phyloP scores from a whole-genome alignment of 2,113 vertebrate genomes.

The Prunella himalayana region DNA sequence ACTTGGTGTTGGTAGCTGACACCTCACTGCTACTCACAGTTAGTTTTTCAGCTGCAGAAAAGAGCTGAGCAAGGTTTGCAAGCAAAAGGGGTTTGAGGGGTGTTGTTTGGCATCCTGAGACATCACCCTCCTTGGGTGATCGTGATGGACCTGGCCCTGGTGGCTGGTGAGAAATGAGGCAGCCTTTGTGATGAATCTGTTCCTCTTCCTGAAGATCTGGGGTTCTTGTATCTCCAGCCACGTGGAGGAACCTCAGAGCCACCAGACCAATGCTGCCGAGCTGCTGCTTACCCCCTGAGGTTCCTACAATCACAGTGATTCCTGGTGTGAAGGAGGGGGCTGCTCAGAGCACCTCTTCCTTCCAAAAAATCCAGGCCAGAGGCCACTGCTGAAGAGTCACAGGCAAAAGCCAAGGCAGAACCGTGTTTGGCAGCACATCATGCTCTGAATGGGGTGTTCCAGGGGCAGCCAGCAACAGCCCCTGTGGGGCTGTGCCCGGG shows the following conservation, averaged over 20 bases:
- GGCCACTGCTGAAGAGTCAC: background rate
- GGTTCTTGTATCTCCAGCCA: background rate
- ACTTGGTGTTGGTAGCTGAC: background rate
- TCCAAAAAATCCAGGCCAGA: background rate
- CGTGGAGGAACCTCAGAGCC: background rate
- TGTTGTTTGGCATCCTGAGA: background rate
- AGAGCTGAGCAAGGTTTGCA: background rate
- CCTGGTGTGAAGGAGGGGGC: background rate
- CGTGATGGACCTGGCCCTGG: background rate
- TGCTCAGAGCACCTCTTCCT: background rate
- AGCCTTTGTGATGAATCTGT: background rate
- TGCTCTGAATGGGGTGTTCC: fast-evolving
- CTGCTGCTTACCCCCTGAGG: background rate
- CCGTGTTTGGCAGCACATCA: fast-evolving
- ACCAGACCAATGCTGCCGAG: background rate
- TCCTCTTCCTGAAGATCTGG: background rate
- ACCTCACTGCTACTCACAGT: background rate
- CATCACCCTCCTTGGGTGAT: background rate
- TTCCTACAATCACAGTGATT: background rate
- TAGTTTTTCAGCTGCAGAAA: background rate
- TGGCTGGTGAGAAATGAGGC: background rate
- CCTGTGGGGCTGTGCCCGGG: background rate
- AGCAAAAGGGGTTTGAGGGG: background rate
- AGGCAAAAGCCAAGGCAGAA: fast-evolving
- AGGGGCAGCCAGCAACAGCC: background rate